Base-by-base conservation (phyloP, 1,140 invertebrate genomes). In the Lithobius niger region DNA sequence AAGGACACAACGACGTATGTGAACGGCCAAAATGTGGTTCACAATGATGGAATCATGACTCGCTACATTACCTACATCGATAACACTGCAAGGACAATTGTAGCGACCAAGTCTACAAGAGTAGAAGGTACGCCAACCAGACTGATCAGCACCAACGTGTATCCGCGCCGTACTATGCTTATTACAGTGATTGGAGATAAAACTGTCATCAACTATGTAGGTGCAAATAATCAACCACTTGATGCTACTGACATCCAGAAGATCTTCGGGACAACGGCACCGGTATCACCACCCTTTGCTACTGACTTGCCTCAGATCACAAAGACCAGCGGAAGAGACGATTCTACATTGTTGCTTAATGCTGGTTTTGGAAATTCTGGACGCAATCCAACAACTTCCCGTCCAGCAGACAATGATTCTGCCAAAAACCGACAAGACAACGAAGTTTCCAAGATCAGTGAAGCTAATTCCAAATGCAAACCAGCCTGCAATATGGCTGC, bases 181-280 rank as follows among this genome's bases (percentile, higher is more conserved):
- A 83, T 81, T 13, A 88, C 84, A 1, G 73, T 83, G 40, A 75
- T 88, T 1, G 84, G 88, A 71, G 78, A 81, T 42, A 79, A 80
- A 57, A 83, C 83, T 2, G 77, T 87, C 10, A 86, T 83, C 1
- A 77, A 76, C 2, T 82, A 79, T 3, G 70, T 81, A 10, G 61
- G 56, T 28, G 54, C 62, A 28, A 21, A 54, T 16, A 74, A 77
- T 64, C 73, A 77, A 61, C 68, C 75, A 10, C 44, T 50, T 10
- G n/a, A 49, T 27, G 51, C 44, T 13, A 53, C 25, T 13, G 52
- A 62, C 22, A 42, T 57, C 16, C 44, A 27, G 10, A 43, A 57
- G 49, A 24, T 36, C 21, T 31, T 44, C 19, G 25, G 24, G 27
- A 57, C 49, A 6, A 40, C 27, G 1, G 22, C 18, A 19, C 31